Conservation (phyloP, 2,888 invertebrate genomes). For the Bellardia bayeri region DNA sequence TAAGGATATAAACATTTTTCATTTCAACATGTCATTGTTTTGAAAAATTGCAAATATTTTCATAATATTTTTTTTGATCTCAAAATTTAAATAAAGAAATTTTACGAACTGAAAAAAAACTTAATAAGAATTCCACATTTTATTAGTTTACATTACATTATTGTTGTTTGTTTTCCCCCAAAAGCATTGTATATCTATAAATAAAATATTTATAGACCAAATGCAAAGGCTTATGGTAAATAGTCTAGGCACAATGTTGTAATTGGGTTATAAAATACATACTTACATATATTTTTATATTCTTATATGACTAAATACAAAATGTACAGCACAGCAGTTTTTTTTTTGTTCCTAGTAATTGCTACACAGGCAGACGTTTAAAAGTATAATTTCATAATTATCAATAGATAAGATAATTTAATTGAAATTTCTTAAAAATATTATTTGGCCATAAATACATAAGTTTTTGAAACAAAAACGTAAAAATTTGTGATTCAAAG, state of each 20-base stretch:
- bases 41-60: conserved; percentile 12
- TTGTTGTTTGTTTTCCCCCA: background rate
- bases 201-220: conserved; percentile 4
- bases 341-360: background rate
- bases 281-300: background rate
- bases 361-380: background rate
- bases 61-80: background rate
- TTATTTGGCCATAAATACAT: background rate
- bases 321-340: background rate
- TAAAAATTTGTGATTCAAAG: conserved; percentile 30
- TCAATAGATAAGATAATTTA: background rate
- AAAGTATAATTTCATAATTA: conserved; percentile 15
- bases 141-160: conserved; percentile 2
- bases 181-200: background rate
- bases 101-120: background rate
- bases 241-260: conserved; percentile 45
- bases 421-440: background rate
- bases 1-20: background rate
- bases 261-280: conserved; percentile 50
- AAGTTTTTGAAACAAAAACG: background rate
- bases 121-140: background rate
- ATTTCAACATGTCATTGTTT: background rate
- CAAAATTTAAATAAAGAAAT: background rate
- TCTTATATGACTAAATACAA: conserved; percentile 38
- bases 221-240: background rate